Evolutionary conservation across 2,888 invertebrate genomes (phyloP).

Genomic region (Dolomedes plantarius): DNA sequence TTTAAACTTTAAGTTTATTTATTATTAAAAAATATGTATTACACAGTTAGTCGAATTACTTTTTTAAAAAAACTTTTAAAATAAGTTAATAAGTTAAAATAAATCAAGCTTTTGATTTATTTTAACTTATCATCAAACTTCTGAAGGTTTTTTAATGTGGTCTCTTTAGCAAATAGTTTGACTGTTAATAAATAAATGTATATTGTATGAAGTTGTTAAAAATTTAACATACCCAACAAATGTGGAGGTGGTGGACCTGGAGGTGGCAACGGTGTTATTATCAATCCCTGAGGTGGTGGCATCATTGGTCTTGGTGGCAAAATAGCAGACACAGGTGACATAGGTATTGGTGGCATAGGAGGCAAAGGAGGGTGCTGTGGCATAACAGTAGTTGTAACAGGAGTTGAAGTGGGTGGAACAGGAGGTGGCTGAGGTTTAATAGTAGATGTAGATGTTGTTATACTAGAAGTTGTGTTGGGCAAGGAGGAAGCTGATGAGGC

Average conservation of each 20-base stretch:
- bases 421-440: conserved; percentile 69
- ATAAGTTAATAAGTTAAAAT: too few species aligned
- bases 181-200: too few species aligned
- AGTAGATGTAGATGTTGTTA: conserved; percentile 72
- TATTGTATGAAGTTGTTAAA: too few species aligned
- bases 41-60: too few species aligned
- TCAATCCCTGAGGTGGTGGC: conserved; percentile 74
- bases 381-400: conserved; percentile 52
- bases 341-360: conserved; percentile 77
- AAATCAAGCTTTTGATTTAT: too few species aligned
- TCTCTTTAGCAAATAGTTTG: too few species aligned
- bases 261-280: conserved; percentile 73
- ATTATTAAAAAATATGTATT: too few species aligned
- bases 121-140: too few species aligned
- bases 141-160: too few species aligned
- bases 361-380: conserved; percentile 75
- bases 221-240: conserved; percentile 79
- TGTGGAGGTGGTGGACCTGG: conserved; percentile 78
- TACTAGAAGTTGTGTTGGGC: conserved; percentile 73
- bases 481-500: conserved; percentile 77
- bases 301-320: conserved; percentile 74
- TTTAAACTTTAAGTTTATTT: too few species aligned
- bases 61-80: too few species aligned
- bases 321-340: conserved; percentile 76
- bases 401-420: conserved; percentile 72